phyloP scores from a whole-genome alignment of 2,113 vertebrate species.

The Tympanuchus pallidicinctus region DNA sequence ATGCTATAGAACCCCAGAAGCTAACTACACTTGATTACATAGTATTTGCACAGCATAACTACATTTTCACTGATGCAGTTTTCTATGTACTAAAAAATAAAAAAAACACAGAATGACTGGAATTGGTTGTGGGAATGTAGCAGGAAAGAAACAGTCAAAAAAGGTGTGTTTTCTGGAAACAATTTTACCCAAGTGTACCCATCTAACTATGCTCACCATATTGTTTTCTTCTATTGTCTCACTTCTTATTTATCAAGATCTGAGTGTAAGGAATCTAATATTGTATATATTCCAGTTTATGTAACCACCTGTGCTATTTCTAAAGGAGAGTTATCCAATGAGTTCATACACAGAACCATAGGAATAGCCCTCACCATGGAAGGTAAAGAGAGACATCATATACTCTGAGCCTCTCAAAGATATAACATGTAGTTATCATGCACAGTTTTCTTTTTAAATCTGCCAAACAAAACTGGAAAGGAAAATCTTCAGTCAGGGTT shows the following conservation, averaged over 20 bases:
- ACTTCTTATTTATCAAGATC: background rate
- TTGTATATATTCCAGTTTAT: background rate
- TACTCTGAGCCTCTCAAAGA: background rate
- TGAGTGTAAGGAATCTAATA: background rate
- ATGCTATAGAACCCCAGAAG: fast-evolving
- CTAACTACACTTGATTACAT: fast-evolving
- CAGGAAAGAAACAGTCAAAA: background rate
- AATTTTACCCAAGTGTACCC: background rate
- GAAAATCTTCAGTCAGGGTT: background rate
- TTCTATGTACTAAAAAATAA: background rate
- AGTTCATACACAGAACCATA: background rate
- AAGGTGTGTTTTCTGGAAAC: background rate
- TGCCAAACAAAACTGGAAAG: background rate
- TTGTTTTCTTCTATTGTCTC: background rate
- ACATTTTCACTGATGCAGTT: background rate
- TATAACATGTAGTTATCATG: background rate
- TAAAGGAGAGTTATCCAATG: background rate
- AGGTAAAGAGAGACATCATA: background rate
- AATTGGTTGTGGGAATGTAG: background rate
- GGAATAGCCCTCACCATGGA: background rate
- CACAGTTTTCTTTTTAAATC: background rate
- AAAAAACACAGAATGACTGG: background rate
- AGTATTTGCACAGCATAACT: background rate
- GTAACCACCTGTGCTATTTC: background rate
- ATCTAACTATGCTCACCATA: background rate